These are phyloP conservation scores for Amblyopsis hoosieri DNA, from an alignment of 2,797 vertebrate genomes.

Conservation along the genomic window DNA sequence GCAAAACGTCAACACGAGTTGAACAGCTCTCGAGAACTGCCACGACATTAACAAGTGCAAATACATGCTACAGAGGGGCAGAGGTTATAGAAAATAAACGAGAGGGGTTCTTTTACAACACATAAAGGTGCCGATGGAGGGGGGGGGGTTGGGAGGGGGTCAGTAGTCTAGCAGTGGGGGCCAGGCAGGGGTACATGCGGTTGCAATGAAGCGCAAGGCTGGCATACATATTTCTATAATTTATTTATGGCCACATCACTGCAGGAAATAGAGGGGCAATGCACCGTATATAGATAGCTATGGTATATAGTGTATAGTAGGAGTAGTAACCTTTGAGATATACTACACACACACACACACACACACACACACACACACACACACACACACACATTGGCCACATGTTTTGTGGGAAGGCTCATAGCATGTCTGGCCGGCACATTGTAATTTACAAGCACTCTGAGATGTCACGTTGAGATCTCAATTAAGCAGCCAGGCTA, in stretches of 20 bases:
- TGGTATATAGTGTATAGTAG: no score
- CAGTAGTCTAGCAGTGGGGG: conserved; percentile 16
- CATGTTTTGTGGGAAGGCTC: conserved; percentile 58
- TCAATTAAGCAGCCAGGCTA: conserved; percentile 77
- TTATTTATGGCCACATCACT: conserved; percentile 19
- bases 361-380: conserved; percentile 13
- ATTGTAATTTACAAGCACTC: conserved; percentile 79
- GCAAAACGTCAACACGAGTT: neutral
- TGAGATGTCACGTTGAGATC: conserved; percentile 79
- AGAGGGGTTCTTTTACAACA: conserved; percentile 18
- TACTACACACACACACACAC: conserved; percentile 10
- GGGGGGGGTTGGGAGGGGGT: conserved; percentile 2
- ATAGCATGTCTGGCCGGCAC: conserved; percentile 70
- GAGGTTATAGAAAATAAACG: conserved; percentile 7
- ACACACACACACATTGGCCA: conserved; percentile 29
- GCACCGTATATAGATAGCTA: conserved; percentile 19
- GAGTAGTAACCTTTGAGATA: no score
- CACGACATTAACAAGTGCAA: conserved; percentile 17
- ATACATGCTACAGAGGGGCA: conserved; percentile 18
- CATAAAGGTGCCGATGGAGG: neutral
- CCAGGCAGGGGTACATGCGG: neutral
- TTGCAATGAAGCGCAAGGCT: conserved; percentile 9
- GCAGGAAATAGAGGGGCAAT: conserved; percentile 8
- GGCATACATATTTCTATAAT: conserved; percentile 10
- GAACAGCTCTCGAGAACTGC: conserved; percentile 2